Base-by-base conservation (phyloP, 2,797 vertebrate genomes). In the Acanthurus tractus region DNA sequence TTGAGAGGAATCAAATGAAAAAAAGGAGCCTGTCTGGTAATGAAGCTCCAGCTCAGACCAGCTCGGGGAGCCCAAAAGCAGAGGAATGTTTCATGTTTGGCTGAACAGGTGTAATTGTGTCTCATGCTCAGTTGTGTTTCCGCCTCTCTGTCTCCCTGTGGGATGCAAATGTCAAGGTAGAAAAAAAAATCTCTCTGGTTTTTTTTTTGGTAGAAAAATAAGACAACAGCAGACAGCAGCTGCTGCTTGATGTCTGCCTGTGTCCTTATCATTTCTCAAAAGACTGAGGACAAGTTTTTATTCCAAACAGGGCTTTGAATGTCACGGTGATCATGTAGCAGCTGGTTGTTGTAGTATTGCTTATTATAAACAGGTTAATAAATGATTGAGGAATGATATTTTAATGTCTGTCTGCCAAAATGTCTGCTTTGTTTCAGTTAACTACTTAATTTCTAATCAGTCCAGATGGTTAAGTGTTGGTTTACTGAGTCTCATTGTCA, bases 71-170 rank as follows among this genome's bases (percentile, higher is more conserved):
- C n/a, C 73, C 66, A 54, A 54, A 68, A 78, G 70, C 63, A 68
- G 70, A 79, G 59, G 59, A 84, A 61, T 70, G 83, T 65, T 86
- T 91, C 76, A 79, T 90, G 86, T 88, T 69, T 77, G 85, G 54
- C 49, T 89, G 89, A 89, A 83, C 87, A 92, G 89, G 89, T 93
- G 88, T 79, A 91, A 88, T 88, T 81, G 73, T 82, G 81, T 88
- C 88, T 89, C 81, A 88, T 66, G 88, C 86, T 91, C 80, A 8
- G 74, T 70, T 65, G 53, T 84, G 74, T 86, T 86, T 81, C 58
- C 15, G 59, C 58, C 67, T 78, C 68, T 78, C 49, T 14, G 15
- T 70, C 63, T 79, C 81, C 74, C 75, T 18, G 64, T 64, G 80
- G 59, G 72, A 87, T 67, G 52, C 55, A 89, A 91, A 93, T 83